Conservation (phyloP, 2,888 invertebrate genomes). For the Masnerella sp. region DNA sequence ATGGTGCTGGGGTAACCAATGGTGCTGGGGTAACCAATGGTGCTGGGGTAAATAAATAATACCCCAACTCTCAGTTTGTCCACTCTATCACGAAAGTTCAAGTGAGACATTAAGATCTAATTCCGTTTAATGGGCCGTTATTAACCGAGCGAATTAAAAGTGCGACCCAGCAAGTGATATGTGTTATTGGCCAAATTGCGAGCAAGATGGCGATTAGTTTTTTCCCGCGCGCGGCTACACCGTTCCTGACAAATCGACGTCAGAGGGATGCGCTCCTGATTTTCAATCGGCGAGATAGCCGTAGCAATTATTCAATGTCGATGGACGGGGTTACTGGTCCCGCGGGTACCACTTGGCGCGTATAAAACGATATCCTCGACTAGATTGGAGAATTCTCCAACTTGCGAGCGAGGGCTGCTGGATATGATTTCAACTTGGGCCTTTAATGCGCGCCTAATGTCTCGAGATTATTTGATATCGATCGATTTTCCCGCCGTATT, state of each 20-base stretch:
- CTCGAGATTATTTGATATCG: constrained; percentile 42
- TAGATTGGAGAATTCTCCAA: constrained; percentile 64
- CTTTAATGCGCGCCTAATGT: constrained; percentile 58
- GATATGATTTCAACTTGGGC: constrained; percentile 52
- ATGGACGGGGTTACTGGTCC: constrained; percentile 71
- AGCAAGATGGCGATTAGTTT: constrained; percentile 31
- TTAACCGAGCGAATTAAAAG: constrained; percentile 19
- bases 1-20: no score
- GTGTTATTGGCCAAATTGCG: constrained; percentile 32
- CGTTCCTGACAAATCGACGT: constrained; percentile 45
- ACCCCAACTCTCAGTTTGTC: not conserved
- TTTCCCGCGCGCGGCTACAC: constrained; percentile 24
- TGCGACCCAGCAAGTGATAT: constrained; percentile 29
- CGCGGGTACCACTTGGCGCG: constrained; percentile 70
- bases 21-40: no score
- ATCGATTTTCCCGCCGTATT: constrained; percentile 33
- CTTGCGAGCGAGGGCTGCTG: constrained; percentile 42
- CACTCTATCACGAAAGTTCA: not conserved
- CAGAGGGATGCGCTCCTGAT: constrained; percentile 59
- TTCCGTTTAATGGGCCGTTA: constrained; percentile 7
- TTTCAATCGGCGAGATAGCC: constrained; percentile 72
- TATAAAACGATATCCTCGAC: constrained; percentile 70
- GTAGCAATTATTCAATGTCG: constrained; percentile 72
- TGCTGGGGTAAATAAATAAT: constrained; percentile 14
- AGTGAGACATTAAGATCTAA: constrained; percentile 9